Evolutionary conservation across 2,888 invertebrate genomes (phyloP).

Genomic region (Atethmia centrago): DNA sequence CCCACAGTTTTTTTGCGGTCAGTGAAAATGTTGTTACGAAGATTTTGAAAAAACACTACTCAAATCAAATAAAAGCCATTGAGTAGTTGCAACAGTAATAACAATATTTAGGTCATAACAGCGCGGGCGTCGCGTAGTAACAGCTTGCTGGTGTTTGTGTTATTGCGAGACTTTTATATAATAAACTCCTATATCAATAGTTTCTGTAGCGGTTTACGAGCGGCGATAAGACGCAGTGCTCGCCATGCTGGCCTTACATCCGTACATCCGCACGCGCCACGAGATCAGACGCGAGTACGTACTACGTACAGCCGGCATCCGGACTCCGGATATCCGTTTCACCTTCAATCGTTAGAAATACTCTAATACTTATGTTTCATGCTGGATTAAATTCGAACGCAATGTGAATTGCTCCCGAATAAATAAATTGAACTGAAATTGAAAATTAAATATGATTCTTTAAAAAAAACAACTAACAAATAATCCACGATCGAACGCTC

Average conservation of each 20-base stretch:
- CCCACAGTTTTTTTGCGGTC: neutral
- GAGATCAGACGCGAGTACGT: slow-evolving; percentile 73
- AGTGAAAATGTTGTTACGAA: neutral
- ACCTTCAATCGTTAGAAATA: neutral
- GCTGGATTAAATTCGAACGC: neutral
- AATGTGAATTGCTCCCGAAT: neutral
- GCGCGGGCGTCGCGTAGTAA: neutral
- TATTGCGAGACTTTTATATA: slow-evolving; percentile 27
- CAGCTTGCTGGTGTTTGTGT: slow-evolving; percentile 12
- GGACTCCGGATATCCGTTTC: neutral
- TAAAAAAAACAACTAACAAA: neutral
- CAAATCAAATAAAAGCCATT: neutral
- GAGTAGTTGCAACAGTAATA: slow-evolving; percentile 19
- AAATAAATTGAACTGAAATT: neutral
- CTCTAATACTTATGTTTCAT: neutral
- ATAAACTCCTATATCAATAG: slow-evolving; percentile 14
- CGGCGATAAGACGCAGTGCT: slow-evolving; percentile 21
- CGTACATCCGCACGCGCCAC: slow-evolving; percentile 82
- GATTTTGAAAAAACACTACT: neutral
- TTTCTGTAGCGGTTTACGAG: slow-evolving; percentile 35
- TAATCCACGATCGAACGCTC: neutral
- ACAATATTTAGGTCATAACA: slow-evolving; percentile 46
- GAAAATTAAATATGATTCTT: neutral
- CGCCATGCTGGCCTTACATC: slow-evolving; percentile 72
- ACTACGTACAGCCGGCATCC: neutral